phyloP scores from a whole-genome alignment of 2,888 invertebrate genomes.

The Aphidoletes aphidimyza region DNA sequence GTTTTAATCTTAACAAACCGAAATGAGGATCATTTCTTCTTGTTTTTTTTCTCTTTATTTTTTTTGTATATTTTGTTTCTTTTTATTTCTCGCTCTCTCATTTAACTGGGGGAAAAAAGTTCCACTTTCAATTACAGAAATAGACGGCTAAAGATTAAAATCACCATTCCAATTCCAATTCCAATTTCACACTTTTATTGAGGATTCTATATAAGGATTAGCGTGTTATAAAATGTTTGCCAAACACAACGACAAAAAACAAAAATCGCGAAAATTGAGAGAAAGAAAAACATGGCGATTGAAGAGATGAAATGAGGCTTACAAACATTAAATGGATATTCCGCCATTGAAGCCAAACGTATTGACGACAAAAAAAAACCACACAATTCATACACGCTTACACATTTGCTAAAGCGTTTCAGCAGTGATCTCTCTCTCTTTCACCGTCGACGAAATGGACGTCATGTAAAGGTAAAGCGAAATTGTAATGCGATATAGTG shows the following conservation, averaged over 20 bases:
- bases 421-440: too few species aligned
- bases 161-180: constrained; percentile 17
- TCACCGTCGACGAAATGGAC: neutral
- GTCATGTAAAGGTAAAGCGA: neutral
- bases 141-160: neutral
- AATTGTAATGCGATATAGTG: constrained; percentile 28
- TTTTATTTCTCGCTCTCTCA: neutral
- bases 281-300: neutral
- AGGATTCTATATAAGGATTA: neutral
- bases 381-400: neutral
- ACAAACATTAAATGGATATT: neutral
- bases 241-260: neutral
- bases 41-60: neutral
- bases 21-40: neutral
- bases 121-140: constrained; percentile 7
- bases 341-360: constrained; percentile 3
- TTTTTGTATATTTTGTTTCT: neutral
- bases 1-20: neutral
- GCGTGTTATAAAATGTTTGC: neutral
- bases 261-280: neutral
- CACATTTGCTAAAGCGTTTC: constrained; percentile 1
- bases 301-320: constrained; percentile 23
- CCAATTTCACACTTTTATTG: too few species aligned
- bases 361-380: constrained; percentile 8
- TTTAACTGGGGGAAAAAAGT: too few species aligned